These are phyloP conservation scores for Psittacula derbiana DNA, from an alignment of 2,797 vertebrate species.

Conservation along the genomic window DNA sequence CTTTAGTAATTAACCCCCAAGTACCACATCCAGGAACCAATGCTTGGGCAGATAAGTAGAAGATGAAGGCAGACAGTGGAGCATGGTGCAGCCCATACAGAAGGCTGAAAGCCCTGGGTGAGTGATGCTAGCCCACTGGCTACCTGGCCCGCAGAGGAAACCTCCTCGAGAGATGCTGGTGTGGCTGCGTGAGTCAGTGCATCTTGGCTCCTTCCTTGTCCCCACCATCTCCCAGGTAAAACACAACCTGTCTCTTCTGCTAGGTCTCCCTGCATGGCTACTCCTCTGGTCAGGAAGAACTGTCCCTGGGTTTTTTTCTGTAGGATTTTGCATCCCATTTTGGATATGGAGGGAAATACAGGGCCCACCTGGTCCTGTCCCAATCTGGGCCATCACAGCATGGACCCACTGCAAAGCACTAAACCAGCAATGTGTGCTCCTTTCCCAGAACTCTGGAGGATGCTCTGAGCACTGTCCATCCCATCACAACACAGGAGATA, in stretches of 20 bases:
- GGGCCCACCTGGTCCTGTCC: background rate
- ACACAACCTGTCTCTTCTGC: background rate
- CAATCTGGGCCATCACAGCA: background rate
- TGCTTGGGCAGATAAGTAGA: background rate
- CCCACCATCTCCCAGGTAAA: background rate
- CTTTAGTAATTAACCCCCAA: background rate
- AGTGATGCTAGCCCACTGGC: background rate
- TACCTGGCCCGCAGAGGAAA: background rate
- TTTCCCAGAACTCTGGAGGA: background rate
- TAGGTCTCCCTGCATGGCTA: accelerated
- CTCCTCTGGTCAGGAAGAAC: background rate
- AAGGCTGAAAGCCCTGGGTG: background rate
- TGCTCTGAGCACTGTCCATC: accelerated
- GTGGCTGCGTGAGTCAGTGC: background rate
- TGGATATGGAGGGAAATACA: background rate
- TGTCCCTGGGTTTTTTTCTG: accelerated
- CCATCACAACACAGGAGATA: background rate
- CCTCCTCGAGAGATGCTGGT: background rate
- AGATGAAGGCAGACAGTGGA: background rate
- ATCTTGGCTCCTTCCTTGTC: background rate
- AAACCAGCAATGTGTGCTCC: background rate
- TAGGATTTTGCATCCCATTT: background rate
- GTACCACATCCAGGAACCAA: background rate
- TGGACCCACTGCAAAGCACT: background rate
- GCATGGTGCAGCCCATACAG: accelerated